Base-by-base conservation (phyloP, 2,113 vertebrate species). In the Urocolius indicus region DNA sequence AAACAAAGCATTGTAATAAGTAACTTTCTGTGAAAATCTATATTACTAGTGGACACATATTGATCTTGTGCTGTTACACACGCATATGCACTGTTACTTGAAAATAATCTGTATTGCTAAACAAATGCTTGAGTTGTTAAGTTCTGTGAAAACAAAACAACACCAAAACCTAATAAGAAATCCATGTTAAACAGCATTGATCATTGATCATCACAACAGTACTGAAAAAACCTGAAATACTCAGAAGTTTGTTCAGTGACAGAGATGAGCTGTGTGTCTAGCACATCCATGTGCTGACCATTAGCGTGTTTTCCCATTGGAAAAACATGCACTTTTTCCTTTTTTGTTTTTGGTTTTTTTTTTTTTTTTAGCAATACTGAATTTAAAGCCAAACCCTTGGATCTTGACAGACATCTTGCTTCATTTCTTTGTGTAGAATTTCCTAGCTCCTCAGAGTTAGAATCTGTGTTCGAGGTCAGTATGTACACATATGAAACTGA, bases 401-500 rank as follows among this genome's bases (percentile, higher is more conserved):
- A 98, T 93, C 97, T 98, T 94, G 98, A 98, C 87, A 95, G 96
- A 87, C 80, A 74, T 46, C 96, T 99, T 83, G 98, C 98, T 68
- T 97, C 90, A 29, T 86, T 99, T 69, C 95, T 99, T 38, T 98
- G 96, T 88, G 94, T 95, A 85, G 98, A 93, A 92, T 99, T 99
- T 96, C 94, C 95, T 74, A 97, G 98, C 93, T 98, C 97, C 93
- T 98, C 75, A 61, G 98, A 98, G 73, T 97, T 98, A 90, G 98
- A 99, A 96, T 98, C 98, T n/a, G 89, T 97, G 21, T 98, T 98
- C 87, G 99, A 98, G 98, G 98, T 98, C 51, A 94, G 66, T 96
- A 81, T 11, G 38, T 17, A 27, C 61, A 18, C 5, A 36, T 2
- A 10, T 52, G 14, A 90, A 76, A 81, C 19, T 59, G 10, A 74